These are phyloP conservation scores for Gallirallus australis DNA, from an alignment of 2,797 vertebrate genomes.

Conservation along the genomic window DNA sequence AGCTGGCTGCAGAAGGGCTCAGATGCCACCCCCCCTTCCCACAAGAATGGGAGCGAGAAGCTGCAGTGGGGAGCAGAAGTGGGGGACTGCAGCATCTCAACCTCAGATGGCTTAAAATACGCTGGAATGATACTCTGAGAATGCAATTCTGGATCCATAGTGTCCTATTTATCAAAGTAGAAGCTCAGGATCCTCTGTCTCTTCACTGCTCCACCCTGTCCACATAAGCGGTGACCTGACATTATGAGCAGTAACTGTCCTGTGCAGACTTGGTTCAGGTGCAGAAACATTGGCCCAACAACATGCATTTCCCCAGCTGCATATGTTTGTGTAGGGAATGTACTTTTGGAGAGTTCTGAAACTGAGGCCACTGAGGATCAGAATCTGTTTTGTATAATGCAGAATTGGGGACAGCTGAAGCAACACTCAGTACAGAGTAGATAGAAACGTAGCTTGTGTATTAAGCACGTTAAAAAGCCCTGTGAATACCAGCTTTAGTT, in stretches of 20 bases:
- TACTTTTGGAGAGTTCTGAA: not conserved
- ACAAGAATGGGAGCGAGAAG: not conserved
- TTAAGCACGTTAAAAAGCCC: not conserved
- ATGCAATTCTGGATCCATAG: not conserved
- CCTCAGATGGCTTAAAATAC: not conserved
- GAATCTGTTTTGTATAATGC: not conserved
- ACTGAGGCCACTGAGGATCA: not conserved
- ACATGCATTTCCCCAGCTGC: not conserved
- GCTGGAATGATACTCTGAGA: not conserved
- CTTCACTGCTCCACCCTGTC: not conserved
- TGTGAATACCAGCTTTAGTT: not conserved
- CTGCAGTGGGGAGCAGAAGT: not conserved
- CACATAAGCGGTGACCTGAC: not conserved
- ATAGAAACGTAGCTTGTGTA: not conserved
- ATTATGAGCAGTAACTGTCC: not conserved
- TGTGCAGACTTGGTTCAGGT: not conserved
- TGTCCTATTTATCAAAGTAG: not conserved
- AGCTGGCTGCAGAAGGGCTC: not conserved
- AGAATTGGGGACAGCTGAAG: slow-evolving; percentile 1
- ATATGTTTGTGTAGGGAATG: no score
- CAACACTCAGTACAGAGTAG: not conserved
- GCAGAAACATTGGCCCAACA: not conserved
- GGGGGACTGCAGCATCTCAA: not conserved
- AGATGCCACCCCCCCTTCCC: not conserved
- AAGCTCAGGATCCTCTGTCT: not conserved